A percentile compares a stretch with the other conserved stretches of the same genome.
phyloP scores from a whole-genome alignment of 2,797 vertebrate species.

The Melanogrammus aeglefinus region DNA sequence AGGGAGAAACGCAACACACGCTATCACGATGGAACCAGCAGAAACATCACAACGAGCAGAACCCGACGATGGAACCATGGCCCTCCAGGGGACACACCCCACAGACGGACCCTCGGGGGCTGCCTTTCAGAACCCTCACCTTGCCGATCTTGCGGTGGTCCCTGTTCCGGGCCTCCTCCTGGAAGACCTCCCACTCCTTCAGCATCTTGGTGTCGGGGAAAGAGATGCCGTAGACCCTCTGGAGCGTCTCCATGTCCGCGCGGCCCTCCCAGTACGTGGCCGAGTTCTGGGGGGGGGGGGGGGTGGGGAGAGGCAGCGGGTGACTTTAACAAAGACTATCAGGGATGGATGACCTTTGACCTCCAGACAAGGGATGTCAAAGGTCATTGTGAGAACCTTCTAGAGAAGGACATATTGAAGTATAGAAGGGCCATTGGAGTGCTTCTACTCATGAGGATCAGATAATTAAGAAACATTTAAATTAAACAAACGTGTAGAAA shows the following conservation, averaged over 20 bases:
- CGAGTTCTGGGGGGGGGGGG: constrained; percentile 79
- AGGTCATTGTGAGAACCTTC: no score
- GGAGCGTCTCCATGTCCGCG: constrained; percentile 89
- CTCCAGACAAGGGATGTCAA: background rate
- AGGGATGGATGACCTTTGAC: no score
- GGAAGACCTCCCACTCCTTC: constrained; percentile 89
- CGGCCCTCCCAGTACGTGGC: constrained; percentile 93
- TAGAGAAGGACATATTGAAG: no score
- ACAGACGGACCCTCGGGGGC: background rate
- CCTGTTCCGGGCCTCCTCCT: constrained; percentile 87
- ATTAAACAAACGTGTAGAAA: background rate
- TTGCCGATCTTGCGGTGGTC: constrained; percentile 95
- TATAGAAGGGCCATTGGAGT: background rate
- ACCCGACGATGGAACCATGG: no score
- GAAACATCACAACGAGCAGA: no score
- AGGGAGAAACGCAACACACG: background rate
- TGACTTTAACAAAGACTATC: background rate
- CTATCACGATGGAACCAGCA: no score
- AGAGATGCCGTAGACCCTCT: constrained; percentile 92
- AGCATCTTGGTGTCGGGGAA: constrained; percentile 93
- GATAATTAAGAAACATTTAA: background rate
- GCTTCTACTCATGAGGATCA: no score
- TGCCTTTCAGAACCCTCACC: constrained; percentile 65
- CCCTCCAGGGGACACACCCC: no score
- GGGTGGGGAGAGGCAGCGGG: background rate